These are phyloP conservation scores for Anguilla rostrata DNA, from an alignment of 2,113 vertebrate species.

Conservation along the genomic window DNA sequence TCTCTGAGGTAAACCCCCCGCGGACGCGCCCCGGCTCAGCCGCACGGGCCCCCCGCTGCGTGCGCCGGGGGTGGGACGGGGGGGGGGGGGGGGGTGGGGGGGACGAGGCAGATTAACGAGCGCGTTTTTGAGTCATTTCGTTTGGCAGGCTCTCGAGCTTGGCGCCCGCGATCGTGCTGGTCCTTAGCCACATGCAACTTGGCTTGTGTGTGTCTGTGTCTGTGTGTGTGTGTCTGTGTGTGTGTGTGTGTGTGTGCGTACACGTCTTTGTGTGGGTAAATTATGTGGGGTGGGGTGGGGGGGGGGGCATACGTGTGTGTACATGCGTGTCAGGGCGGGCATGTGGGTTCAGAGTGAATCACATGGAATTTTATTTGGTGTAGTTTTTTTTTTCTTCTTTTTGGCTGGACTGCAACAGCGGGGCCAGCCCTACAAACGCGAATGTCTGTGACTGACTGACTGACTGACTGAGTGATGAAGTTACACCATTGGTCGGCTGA, in stretches of 20 bases:
- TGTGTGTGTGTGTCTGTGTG: slow-evolving; percentile 5
- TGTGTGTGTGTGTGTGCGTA: slow-evolving; percentile 28
- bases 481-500: no score
- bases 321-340: background rate
- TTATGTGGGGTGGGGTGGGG: no score
- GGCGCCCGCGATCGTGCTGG: slow-evolving; percentile 40
- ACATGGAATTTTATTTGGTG: background rate
- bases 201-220: slow-evolving; percentile 16
- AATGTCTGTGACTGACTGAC: no score
- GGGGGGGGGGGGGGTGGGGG: slow-evolving; percentile 40
- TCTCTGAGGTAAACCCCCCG: background rate
- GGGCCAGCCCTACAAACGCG: no score
- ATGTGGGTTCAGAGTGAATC: background rate
- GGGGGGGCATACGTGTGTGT: no score
- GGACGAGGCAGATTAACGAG: slow-evolving; percentile 53
- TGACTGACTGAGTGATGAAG: no score
- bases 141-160: slow-evolving; percentile 43
- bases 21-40: background rate
- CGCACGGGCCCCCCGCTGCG: background rate
- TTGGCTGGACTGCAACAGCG: background rate
- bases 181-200: slow-evolving; percentile 35
- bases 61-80: background rate
- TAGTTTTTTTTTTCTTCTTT: background rate
- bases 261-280: no score
- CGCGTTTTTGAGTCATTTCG: slow-evolving; percentile 57